Base-by-base conservation (phyloP, 1,140 invertebrate species). In the Lepidotrigona ventralis region DNA sequence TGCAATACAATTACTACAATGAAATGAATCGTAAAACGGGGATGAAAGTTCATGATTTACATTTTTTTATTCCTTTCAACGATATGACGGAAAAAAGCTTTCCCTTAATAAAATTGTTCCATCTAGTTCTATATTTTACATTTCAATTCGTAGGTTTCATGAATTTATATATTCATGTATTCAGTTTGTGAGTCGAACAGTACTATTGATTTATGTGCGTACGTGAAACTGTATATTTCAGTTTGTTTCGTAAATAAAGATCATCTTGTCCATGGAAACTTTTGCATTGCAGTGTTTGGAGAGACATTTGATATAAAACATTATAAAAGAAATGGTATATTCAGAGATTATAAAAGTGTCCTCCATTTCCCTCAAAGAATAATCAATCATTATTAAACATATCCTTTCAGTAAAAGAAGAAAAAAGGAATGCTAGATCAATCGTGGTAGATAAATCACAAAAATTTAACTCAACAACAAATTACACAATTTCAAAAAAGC, bases 191-290 rank as follows among this genome's bases (percentile, higher is more conserved):
- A 46, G 3, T 39, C 19, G 68, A 70, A n/a, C 5, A 39, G 19
- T 66, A 33, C 9, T 39, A 6, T 69, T 69, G 66, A 69, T 69
- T 69, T 69, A 69, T 21, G 64, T 66, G 21, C 29, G 21, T 39
- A 23, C 39, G 14, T 39, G 12, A 33, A 39, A 39, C 9, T 23
- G 33, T 12, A 14, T 39, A 39, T 46, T 70, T 70, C 29, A 46
- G 39, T 70, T 70, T 70, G 9, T 39, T n/a, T 70, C 39, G n/a
- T 69, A 69, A 69, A 69, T 39, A 39, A 69, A 39, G 66, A 69
- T 69, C 33, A 39, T 39, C 33, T 39, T 39, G 33, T 69, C 33
- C 21, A 17, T 33, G 19, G 19, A 66, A 66, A 66, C 29, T 69
- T 39, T 69, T 39, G 33, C 39, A 4, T 46, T 5, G 12, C 0